phyloP scores from a whole-genome alignment of 2,797 vertebrate species.

The Craterocephalus amniculus region DNA sequence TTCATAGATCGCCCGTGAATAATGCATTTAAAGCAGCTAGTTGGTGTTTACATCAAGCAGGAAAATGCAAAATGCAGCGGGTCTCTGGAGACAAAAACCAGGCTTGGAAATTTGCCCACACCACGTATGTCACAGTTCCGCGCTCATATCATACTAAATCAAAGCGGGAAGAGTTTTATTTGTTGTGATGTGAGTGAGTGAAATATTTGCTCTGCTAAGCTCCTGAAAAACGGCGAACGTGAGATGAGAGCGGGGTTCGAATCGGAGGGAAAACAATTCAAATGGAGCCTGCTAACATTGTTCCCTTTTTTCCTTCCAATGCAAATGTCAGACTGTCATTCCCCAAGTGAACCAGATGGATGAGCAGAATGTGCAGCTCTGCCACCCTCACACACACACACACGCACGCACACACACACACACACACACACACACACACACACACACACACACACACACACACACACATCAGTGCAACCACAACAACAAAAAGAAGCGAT shows the following conservation, averaged over 20 bases:
- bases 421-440: too few relatives aligned
- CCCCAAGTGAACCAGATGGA: conserved; percentile 74
- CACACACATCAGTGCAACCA: neutral
- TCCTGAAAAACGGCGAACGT: conserved; percentile 41
- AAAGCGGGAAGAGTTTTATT: conserved; percentile 53
- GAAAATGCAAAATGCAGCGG: conserved; percentile 67
- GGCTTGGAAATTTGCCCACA: conserved; percentile 42
- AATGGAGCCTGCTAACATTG: conserved; percentile 51
- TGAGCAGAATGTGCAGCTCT: conserved; percentile 68
- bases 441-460: conserved; percentile 36
- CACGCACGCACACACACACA: too few relatives aligned
- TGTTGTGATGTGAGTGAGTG: conserved; percentile 57
- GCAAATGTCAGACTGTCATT: conserved; percentile 75
- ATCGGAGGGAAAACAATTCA: conserved; percentile 49
- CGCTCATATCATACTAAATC: conserved; percentile 42
- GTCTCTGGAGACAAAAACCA: conserved; percentile 36
- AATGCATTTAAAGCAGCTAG: conserved; percentile 68
- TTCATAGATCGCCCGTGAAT: conserved; percentile 63
- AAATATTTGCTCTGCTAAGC: conserved; percentile 52
- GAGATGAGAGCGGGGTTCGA: conserved; percentile 68
- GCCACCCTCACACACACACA: conserved; percentile 34
- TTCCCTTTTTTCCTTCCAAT: conserved; percentile 45
- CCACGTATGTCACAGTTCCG: conserved; percentile 37
- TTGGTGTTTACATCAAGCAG: conserved; percentile 66
- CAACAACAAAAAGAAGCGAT: neutral